phyloP scores from a whole-genome alignment of 2,113 vertebrate genomes.

The Mola mola region DNA sequence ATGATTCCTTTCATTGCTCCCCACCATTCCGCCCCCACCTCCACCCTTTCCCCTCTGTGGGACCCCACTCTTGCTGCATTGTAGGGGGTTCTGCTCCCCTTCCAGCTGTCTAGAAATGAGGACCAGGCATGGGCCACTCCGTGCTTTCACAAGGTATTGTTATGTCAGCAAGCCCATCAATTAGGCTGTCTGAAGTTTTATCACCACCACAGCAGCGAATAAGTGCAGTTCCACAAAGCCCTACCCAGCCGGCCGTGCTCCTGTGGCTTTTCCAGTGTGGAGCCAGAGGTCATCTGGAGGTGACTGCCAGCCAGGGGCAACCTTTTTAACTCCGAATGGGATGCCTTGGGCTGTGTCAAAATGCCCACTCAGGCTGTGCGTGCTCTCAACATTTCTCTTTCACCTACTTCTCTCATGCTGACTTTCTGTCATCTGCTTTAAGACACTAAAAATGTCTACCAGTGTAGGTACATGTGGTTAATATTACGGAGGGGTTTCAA shows the following conservation, averaged over 20 bases:
- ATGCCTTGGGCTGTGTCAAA: constrained; percentile 74
- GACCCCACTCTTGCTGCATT: constrained; percentile 77
- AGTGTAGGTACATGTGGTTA: constrained; percentile 91
- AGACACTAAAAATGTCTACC: constrained; percentile 35
- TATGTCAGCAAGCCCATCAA: constrained; percentile 99
- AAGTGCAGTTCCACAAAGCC: constrained; percentile 92
- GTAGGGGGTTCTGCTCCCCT: constrained; percentile 84
- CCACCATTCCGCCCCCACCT: constrained; percentile 43
- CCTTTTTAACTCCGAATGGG: constrained; percentile 83
- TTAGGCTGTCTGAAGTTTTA: constrained; percentile 99
- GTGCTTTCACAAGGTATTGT: constrained; percentile 97
- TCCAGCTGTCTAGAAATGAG: constrained; percentile 98
- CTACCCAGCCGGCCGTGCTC: constrained; percentile 86
- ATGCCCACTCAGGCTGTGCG: constrained; percentile 38
- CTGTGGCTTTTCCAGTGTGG: constrained; percentile 89
- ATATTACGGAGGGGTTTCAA: constrained; percentile 88
- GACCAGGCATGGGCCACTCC: constrained; percentile 90
- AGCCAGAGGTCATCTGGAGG: constrained; percentile 90
- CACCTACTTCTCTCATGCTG: constrained; percentile 3
- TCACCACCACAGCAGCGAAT: constrained; percentile 93
- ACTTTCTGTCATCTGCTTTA: constrained; percentile 35
- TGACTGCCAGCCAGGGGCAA: constrained; percentile 92
- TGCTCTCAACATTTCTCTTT: constrained; percentile 21
- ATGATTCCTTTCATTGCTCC: constrained; percentile 77
- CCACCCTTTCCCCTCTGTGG: constrained; percentile 53